phyloP scores from a whole-genome alignment of 2,113 vertebrate genomes.

The Campylomormyrus numenius region DNA sequence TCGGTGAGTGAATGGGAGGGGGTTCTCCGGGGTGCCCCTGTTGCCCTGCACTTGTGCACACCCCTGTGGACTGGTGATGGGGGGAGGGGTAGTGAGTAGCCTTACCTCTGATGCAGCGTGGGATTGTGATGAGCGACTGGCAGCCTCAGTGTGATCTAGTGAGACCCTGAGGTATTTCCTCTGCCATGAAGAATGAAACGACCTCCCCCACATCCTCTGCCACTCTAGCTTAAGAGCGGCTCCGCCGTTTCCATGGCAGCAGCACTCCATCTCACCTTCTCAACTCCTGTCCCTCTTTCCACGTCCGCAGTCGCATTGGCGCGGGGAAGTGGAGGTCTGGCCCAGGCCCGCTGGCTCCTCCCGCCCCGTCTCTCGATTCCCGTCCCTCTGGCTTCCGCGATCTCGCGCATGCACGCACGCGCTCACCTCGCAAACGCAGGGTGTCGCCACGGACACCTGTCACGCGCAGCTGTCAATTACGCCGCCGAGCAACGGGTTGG shows the following conservation, averaged over 20 bases:
- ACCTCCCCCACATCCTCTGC: background rate
- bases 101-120: background rate
- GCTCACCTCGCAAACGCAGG: background rate
- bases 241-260: background rate
- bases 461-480: constrained; percentile 64
- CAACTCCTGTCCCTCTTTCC: constrained; percentile 20
- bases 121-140: background rate
- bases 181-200: background rate
- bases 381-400: constrained; percentile 35
- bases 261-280: background rate
- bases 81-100: background rate
- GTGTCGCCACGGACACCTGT: constrained; percentile 59
- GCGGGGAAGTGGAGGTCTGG: background rate
- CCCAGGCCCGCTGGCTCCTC: background rate
- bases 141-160: background rate
- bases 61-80: background rate
- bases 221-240: background rate
- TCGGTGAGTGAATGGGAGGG: background rate
- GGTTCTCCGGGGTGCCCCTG: background rate
- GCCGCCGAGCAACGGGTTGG: constrained; percentile 52
- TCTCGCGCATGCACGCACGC: background rate
- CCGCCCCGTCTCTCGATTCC: background rate
- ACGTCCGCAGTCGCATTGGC: background rate
- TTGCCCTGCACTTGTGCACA: background rate
- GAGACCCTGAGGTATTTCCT: background rate